Conservation (phyloP, 1,140 invertebrate genomes). For the Drosophila ambigua region DNA sequence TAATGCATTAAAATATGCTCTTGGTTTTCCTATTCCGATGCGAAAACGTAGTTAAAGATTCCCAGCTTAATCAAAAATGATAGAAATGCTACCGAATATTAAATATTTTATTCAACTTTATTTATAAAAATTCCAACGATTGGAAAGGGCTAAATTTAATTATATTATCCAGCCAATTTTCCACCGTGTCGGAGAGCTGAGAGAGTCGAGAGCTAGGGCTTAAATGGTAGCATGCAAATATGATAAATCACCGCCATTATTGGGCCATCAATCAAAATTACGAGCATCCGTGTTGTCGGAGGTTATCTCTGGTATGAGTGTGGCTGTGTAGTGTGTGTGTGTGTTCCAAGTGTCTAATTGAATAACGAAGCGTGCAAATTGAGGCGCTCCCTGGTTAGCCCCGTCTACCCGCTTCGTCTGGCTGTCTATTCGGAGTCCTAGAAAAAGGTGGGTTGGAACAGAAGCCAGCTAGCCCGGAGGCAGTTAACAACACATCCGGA, state of each 20-base stretch:
- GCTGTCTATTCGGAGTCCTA: slow-evolving; percentile 13
- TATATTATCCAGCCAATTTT: slow-evolving; percentile 28
- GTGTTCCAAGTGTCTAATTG: slow-evolving; percentile 79
- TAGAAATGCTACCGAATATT: no score
- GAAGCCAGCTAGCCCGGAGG: slow-evolving; percentile 47
- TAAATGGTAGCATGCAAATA: slow-evolving; percentile 76
- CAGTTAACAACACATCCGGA: slow-evolving; percentile 76
- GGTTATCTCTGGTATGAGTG: slow-evolving; percentile 8
- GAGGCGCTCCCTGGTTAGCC: slow-evolving; percentile 42
- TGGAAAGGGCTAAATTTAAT: slow-evolving; percentile 34
- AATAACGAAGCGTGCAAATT: slow-evolving; percentile 83
- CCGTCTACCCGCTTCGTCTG: neutral
- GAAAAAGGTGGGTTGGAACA: slow-evolving; percentile 22
- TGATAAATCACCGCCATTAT: slow-evolving; percentile 83
- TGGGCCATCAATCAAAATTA: slow-evolving; percentile 83
- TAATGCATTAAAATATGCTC: no score
- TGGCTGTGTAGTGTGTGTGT: slow-evolving; percentile 20
- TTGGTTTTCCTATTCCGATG: no score
- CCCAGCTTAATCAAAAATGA: no score
- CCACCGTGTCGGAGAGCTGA: slow-evolving; percentile 9
- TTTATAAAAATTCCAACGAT: neutral
- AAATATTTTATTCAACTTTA: no score
- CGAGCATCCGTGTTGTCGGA: slow-evolving; percentile 47
- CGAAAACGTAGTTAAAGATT: no score
- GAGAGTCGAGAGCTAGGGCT: slow-evolving; percentile 34